Percentiles rank a stretch among this genome's conserved stretches.
Evolutionary conservation across 2,113 vertebrate species (phyloP).

Genomic region (Oenanthe oenanthe): DNA sequence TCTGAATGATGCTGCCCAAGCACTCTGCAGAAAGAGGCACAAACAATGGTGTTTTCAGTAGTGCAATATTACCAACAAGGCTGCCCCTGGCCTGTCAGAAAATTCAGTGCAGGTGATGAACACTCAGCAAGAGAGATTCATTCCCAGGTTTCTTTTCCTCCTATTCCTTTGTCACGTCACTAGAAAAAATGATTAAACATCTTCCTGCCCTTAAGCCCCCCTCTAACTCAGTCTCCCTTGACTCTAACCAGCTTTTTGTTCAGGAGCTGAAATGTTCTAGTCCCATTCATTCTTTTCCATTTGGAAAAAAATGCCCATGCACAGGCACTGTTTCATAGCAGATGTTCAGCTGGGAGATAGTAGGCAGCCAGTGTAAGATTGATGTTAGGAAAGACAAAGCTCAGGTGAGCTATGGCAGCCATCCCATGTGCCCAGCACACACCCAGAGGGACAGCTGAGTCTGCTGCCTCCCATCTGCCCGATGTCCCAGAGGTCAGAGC

Average conservation of each 20-base stretch:
- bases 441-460: not conserved
- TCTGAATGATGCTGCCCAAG: not conserved
- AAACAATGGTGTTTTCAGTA: not conserved
- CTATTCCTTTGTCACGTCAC: not conserved
- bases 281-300: not conserved
- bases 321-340: not conserved
- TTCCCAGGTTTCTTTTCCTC: not conserved
- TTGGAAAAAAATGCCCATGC: not conserved
- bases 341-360: not conserved
- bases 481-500: fast-evolving
- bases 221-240: not conserved
- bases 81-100: not conserved
- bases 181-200: not conserved
- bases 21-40: not conserved
- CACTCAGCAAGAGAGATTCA: not conserved
- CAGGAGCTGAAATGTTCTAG: not conserved
- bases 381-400: not conserved
- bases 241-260: not conserved
- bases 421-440: not conserved
- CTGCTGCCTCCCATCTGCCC: not conserved
- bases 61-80: not conserved
- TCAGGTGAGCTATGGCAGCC: not conserved
- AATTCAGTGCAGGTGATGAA: not conserved
- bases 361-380: not conserved
- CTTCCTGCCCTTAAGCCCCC: not conserved